Evolutionary conservation across 2,113 vertebrate genomes (phyloP), one percentile per base, ranked within the genome.

Genomic region (Saguinus imperator): DNA sequence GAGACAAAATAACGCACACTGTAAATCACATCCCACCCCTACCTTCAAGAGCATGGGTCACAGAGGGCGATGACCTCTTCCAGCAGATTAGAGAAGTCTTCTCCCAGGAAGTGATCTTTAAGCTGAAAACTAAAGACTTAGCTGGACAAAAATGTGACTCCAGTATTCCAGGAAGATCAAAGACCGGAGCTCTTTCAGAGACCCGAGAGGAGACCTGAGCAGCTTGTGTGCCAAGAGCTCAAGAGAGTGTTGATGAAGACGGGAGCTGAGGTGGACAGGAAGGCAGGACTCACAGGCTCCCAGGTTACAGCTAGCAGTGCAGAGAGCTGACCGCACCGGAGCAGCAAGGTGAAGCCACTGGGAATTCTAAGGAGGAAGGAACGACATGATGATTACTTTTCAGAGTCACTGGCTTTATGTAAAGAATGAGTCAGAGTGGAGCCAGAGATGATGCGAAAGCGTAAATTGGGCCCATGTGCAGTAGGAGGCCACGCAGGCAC

Each of bases 21-120:
- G 5, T 5, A 35, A 61, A 29, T 16, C 3, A 79, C 18, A 50
- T 6, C 1, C 16, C 12, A 0, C 16, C 6, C 10, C 17, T 40
- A 52, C 17, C 64, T 55, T 40, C 35, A 40, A 50, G 16, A 87
- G 6, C 66, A 3, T 9, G 35, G 12, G 5, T 27, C 57, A 32
- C 29, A 72, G 23, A 23, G 13, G 66, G 35, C 68, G 21, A 17
- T 29, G 2, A 68, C 23, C 6, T 81, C 40, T 50, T 57, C 4
- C 37, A 37, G 25, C 17, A 12, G 23, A 5, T 43, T n/a, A 87
- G 7, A 58, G 25, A 61, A 52, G 55, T 52, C 17, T 55, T n/a
- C 45, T 88, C 58, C 16, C 61, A 66, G 57, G 16, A 66, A 57
- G 4, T 11, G 7, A 48, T 75, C 27, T 61, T 70, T 70, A n/a